phyloP scores from a whole-genome alignment of 1,140 invertebrate genomes.

The Trichomalopsis sarcophagae region DNA sequence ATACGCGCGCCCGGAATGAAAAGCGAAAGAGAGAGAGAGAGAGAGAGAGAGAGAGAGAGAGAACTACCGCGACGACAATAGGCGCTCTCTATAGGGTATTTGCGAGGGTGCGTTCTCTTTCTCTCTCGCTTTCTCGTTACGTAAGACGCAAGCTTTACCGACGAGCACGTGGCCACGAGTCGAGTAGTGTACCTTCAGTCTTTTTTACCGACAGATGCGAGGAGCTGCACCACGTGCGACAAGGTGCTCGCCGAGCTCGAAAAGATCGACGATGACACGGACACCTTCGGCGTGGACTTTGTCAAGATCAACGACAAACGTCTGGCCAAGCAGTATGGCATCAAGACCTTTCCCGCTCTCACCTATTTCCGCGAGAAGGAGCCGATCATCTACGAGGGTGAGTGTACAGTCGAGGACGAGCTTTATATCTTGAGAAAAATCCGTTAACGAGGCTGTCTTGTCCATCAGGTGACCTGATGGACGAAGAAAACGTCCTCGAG shows the following conservation, averaged over 20 bases:
- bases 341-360: slow-evolving; percentile 94
- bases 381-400: slow-evolving; percentile 94
- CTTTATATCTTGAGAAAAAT: no score
- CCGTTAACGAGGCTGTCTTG: no score
- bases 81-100: no score
- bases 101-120: background rate
- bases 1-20: background rate
- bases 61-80: background rate
- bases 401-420: no score
- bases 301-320: slow-evolving; percentile 97
- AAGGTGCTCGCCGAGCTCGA: slow-evolving; percentile 92
- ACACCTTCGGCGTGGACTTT: slow-evolving; percentile 94
- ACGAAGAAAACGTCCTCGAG: slow-evolving; percentile 93
- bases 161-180: slow-evolving; percentile 8
- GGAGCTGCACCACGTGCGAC: slow-evolving; percentile 94
- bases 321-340: slow-evolving; percentile 94
- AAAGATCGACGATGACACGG: slow-evolving; percentile 96
- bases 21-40: no score
- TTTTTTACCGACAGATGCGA: slow-evolving; percentile 80
- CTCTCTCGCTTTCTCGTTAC: slow-evolving; percentile 15
- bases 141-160: background rate
- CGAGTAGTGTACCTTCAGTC: background rate
- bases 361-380: slow-evolving; percentile 95
- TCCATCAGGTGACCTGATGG: slow-evolving; percentile 97
- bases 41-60: no score